Conservation (phyloP, 1,140 invertebrate genomes). For the Pseudomyrmex flavicornis region DNA sequence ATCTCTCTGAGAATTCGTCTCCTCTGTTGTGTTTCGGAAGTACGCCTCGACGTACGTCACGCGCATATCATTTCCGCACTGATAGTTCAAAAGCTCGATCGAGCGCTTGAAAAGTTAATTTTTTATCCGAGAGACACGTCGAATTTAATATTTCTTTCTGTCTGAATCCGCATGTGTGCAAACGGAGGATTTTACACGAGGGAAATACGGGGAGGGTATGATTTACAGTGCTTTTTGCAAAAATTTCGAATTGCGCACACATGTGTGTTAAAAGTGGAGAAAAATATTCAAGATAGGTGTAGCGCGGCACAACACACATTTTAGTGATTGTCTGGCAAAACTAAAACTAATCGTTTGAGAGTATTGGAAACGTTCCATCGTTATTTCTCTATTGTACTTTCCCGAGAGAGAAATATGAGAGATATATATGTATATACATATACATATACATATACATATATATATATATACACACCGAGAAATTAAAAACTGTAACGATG, state of each 20-base stretch:
- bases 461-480: constrained; percentile 18
- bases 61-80: constrained; percentile 4
- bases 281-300: constrained; percentile 8
- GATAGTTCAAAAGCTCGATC: constrained; percentile 26
- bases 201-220: no score
- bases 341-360: constrained; percentile 25
- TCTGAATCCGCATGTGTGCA: not conserved
- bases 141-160: not conserved
- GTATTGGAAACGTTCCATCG: constrained; percentile 16
- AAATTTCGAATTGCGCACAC: not conserved
- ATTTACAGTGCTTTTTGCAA: not conserved
- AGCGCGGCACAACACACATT: not conserved
- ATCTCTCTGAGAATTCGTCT: constrained; percentile 2
- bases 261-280: not conserved
- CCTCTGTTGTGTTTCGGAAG: constrained; percentile 24
- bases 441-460: not conserved
- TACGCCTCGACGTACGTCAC: constrained; percentile 19
- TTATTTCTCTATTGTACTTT: not conserved
- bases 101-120: constrained; percentile 25
- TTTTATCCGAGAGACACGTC: not conserved
- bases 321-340: constrained; percentile 4
- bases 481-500: constrained; percentile 46
- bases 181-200: no score
- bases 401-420: constrained; percentile 14
- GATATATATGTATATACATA: not conserved